Evolutionary conservation across 2,113 vertebrate species (phyloP).

Genomic region (Callipepla californica): DNA sequence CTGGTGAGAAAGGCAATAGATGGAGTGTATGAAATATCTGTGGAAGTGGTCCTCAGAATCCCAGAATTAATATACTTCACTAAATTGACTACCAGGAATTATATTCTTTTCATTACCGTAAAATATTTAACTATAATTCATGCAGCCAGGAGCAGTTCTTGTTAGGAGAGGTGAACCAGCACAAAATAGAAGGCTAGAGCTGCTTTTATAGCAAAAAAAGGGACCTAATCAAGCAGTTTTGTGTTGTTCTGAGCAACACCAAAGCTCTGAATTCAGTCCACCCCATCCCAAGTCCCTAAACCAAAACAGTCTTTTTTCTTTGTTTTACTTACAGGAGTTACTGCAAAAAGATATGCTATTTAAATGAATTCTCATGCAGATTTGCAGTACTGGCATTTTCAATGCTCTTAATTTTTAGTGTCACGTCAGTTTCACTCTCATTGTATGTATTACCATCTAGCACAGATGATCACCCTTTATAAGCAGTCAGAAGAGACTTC

Average conservation of each 20-base stretch:
- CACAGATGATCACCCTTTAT: constrained; percentile 20
- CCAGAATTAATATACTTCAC: constrained; percentile 15
- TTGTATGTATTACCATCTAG: background rate
- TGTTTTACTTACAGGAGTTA: background rate
- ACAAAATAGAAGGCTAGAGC: background rate
- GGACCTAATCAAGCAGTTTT: background rate
- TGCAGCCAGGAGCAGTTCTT: background rate
- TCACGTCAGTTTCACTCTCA: background rate
- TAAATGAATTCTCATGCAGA: constrained; percentile 24
- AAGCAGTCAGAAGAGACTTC: background rate
- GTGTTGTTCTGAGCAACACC: background rate
- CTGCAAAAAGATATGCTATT: background rate
- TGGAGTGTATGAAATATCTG: constrained; percentile 7
- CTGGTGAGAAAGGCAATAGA: background rate
- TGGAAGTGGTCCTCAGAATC: constrained; percentile 15
- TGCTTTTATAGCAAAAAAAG: background rate
- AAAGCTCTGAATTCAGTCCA: background rate
- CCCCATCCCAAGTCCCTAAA: background rate
- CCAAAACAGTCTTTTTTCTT: background rate
- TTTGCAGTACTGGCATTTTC: constrained; percentile 19
- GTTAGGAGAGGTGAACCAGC: background rate
- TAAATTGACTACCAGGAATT: background rate
- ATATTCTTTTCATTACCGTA: background rate
- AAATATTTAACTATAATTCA: constrained; percentile 19
- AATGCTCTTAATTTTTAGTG: constrained; percentile 27